Evolutionary conservation across 2,888 invertebrate genomes (phyloP).

Genomic region (Acanthosoma haemorrhoidale): DNA sequence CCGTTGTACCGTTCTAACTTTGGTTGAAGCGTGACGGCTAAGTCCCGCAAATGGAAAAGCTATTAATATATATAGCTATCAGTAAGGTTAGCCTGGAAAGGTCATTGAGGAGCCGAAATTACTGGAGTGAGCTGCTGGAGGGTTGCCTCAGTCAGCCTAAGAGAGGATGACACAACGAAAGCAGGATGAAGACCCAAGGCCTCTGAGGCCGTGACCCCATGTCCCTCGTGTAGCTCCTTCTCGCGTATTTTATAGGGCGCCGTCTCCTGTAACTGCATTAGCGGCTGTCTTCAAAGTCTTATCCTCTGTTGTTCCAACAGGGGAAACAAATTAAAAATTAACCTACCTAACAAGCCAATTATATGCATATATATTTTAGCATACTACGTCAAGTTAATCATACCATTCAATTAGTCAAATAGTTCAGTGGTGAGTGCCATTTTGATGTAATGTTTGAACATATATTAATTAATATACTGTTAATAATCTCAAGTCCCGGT

Average conservation of each 20-base stretch:
- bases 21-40: too few relatives aligned
- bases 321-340: background rate
- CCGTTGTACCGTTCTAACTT: too few relatives aligned
- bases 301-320: background rate
- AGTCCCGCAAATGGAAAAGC: background rate
- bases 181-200: background rate
- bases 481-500: too few relatives aligned
- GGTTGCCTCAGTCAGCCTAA: background rate
- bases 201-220: background rate
- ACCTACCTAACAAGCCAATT: too few relatives aligned
- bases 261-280: background rate
- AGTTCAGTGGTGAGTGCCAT: too few relatives aligned
- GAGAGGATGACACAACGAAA: background rate
- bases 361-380: too few relatives aligned
- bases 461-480: too few relatives aligned
- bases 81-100: background rate
- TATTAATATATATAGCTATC: slow-evolving; percentile 1
- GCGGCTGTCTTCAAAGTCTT: background rate
- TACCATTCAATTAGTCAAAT: too few relatives aligned
- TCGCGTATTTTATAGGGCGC: background rate
- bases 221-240: background rate
- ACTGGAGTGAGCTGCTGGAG: background rate
- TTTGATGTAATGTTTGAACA: too few relatives aligned
- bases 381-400: too few relatives aligned
- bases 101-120: background rate